Conservation (phyloP, 2,797 vertebrate species). For the Megaceryle alcyon region DNA sequence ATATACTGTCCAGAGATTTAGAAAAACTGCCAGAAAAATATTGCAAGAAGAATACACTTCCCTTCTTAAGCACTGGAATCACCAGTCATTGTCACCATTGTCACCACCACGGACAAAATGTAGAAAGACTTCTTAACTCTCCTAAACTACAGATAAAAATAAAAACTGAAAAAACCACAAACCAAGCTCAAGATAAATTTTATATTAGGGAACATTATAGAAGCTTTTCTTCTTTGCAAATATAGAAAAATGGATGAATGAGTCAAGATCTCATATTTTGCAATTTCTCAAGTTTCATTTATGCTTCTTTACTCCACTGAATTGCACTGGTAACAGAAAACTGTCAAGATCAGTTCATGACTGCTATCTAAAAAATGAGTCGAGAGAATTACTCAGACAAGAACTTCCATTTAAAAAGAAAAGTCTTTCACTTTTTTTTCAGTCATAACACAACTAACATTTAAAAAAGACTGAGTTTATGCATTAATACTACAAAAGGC, state of each 20-base stretch:
- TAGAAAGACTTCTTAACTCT: neutral
- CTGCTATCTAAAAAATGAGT: neutral
- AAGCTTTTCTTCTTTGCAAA: neutral
- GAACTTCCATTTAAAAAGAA: neutral
- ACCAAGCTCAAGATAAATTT: neutral
- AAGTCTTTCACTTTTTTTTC: neutral
- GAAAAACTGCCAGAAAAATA: neutral
- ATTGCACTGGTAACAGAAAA: neutral
- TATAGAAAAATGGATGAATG: neutral
- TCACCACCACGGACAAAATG: neutral
- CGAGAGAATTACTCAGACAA: neutral
- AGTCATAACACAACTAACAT: neutral
- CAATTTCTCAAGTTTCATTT: neutral
- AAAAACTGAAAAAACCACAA: neutral
- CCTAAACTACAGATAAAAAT: neutral
- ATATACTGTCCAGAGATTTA: neutral
- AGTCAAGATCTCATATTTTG: neutral
- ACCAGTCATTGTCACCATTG: no score
- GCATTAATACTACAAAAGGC: neutral
- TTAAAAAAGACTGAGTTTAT: neutral
- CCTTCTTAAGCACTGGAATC: neutral
- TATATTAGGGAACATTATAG: neutral
- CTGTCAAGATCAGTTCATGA: neutral
- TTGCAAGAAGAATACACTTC: neutral
- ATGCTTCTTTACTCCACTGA: neutral